Base-by-base conservation (phyloP, 2,113 vertebrate genomes). In the Glaucomys volans region DNA sequence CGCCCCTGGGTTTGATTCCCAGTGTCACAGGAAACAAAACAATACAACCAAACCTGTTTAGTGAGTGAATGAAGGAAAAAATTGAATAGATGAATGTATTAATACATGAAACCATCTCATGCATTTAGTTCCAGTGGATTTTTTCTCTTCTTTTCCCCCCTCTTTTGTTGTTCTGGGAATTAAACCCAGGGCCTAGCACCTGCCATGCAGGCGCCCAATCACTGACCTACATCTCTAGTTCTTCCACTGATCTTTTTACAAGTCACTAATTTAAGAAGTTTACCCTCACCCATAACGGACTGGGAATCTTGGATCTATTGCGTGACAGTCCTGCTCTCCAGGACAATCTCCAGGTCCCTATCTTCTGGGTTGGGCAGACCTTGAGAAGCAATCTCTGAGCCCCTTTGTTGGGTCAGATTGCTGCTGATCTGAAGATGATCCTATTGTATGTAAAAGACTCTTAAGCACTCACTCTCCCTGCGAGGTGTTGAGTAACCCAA, bases 401-500 rank as follows among this genome's bases (percentile, higher is more conserved):
- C 62, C 50, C 40, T 90, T 26, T 10, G 14, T 75, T 84, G 71
- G 84, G 44, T 13, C 76, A 32, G 28, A 32, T 40, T 47, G 64
- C 90, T 94, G 76, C 76, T 94, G 92, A 95, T 72, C 54, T 83
- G 79, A 79, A 87, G 75, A 54, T 13, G 12, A 32, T 71, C 42
- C 89, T 71, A 71, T 90, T 92, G 66, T 92, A 90, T 66, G 85
- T 84, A 96, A 92, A 91, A 92, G 54, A 40, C 81, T 69, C n/a
- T 74, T 57, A 40, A 87, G 16, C 28, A 79, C 72, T 72, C 66
- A 10, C 57, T 80, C 72, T 72, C 66, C 92, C 62, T 37, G 10
- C 37, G 20, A 26, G n/a, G 14, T n/a, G 6, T 50, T 24, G n/a
- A 64, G 44, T 44, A 90, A 32, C 4, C 32, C 59, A 52, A 4